Base-by-base conservation (phyloP, 2,113 vertebrate species). In the Ptyas mucosa region DNA sequence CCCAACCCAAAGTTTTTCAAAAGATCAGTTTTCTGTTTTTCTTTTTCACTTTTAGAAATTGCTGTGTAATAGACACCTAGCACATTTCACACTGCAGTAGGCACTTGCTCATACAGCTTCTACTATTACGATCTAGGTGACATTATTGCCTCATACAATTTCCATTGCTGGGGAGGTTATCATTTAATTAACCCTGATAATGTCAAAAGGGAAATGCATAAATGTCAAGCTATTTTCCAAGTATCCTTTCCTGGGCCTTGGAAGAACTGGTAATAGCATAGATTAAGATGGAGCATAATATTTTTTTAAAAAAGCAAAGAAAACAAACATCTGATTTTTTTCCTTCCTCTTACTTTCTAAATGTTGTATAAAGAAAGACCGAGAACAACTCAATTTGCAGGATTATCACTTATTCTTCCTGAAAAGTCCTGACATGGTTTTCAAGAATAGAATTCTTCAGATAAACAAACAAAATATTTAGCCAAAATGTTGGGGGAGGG, bases 171-270 rank as follows among this genome's bases (percentile, higher is more conserved):
- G 53, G 46, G 52, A 95, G 96, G 95, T 97, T 96, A 96, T 95
- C 51, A 90, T 91, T 96, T 95, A 96, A 97, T 97, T 96, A 97
- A 97, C 96, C 96, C 92, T 93, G 93, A 95, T 95, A 97, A 96
- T 95, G 93, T 97, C 97, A 97, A 95, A 96, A 95, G 92, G 88
- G 92, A 96, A 96, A 96, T 96, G 53, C 64, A 95, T 94, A 96
- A 97, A 97, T 96, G 92, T 95, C 95, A 97, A 94, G 91, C 51
- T 93, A 95, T 96, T 97, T 81, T 95, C 90, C 61, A 95, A 93
- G 0, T 39, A 0, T 88, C 89, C 93, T 91, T 89, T 58, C 88
- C 0, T 1, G 2, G n/a, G 1, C 88, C 29, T 46, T 85, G 89
- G 91, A 94, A 94, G 39, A 90, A 81, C 61, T 93, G 51, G 57